These are phyloP conservation scores for Caenorhabditis sinica DNA, from an alignment of 2,888 invertebrate genomes.

Conservation along the genomic window DNA sequence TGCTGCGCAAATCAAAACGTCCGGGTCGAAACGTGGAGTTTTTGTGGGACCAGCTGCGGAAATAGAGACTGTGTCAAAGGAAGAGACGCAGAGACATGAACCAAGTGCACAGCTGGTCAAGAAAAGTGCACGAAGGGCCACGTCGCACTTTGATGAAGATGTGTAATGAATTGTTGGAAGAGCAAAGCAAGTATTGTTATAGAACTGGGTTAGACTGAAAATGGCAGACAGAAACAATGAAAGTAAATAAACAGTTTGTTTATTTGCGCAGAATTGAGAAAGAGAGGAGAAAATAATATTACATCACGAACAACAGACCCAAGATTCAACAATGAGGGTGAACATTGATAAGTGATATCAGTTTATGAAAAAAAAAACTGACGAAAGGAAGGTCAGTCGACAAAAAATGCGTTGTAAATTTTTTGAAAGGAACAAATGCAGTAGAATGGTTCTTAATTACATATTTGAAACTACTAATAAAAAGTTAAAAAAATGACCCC, in stretches of 20 bases:
- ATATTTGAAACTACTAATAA: slow-evolving; percentile 9
- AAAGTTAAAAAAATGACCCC: slow-evolving; percentile 27
- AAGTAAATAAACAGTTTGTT: slow-evolving; percentile 18
- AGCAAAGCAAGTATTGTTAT: slow-evolving; percentile 2
- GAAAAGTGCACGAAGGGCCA: slow-evolving; percentile 28
- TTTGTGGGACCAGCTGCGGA: slow-evolving; percentile 64
- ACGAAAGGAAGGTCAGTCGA: slow-evolving; percentile 36
- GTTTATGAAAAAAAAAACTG: slow-evolving; percentile 29
- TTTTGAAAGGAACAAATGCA: slow-evolving; percentile 27
- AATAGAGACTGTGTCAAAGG: neutral
- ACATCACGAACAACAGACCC: slow-evolving; percentile 46
- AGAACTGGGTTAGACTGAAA: slow-evolving; percentile 31
- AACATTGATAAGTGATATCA: slow-evolving; percentile 36
- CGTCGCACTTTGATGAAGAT: slow-evolving; percentile 21
- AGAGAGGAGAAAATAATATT: slow-evolving; percentile 20
- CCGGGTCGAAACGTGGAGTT: slow-evolving; percentile 19
- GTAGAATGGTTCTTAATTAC: slow-evolving; percentile 17
- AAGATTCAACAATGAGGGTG: slow-evolving; percentile 47
- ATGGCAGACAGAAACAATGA: neutral
- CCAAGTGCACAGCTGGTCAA: slow-evolving; percentile 54
- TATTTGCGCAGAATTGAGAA: slow-evolving; percentile 36
- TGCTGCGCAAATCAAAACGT: slow-evolving; percentile 15
- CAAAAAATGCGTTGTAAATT: slow-evolving; percentile 24
- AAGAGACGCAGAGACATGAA: slow-evolving; percentile 42
- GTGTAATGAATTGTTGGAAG: slow-evolving; percentile 18